phyloP scores from a whole-genome alignment of 2,797 vertebrate genomes.

The Eulemur mongoz region DNA sequence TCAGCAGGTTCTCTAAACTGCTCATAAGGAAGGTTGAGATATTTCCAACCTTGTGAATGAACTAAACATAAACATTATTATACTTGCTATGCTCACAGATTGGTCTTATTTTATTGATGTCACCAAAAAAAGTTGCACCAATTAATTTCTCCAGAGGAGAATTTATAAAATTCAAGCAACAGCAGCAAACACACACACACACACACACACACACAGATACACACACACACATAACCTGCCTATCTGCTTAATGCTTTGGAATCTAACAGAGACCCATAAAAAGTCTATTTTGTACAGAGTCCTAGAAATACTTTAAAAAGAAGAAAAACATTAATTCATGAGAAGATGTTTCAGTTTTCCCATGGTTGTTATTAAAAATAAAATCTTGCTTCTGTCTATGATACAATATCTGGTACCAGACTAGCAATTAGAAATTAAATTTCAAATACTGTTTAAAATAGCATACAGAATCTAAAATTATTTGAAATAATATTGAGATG shows the following conservation, averaged over 20 bases:
- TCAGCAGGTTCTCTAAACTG: not conserved
- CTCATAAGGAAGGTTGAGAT: not conserved
- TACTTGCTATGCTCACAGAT: not conserved
- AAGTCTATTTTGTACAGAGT: not conserved
- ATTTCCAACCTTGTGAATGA: not conserved
- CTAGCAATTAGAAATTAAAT: not conserved
- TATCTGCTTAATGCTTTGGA: not conserved
- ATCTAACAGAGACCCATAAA: not conserved
- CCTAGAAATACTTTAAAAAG: not conserved
- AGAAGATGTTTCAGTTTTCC: not conserved
- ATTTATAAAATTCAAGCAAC: constrained; percentile 14
- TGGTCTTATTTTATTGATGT: not conserved
- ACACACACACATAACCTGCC: not conserved
- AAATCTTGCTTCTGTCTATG: not conserved
- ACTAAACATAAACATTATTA: not conserved
- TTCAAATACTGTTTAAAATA: not conserved
- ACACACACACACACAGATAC: not conserved
- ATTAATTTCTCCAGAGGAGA: constrained; percentile 25
- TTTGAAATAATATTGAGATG: not conserved
- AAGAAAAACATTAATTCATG: constrained; percentile 22
- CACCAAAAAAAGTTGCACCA: not conserved
- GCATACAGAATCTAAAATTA: not conserved
- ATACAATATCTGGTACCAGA: not conserved
- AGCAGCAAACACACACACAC: not conserved
- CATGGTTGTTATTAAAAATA: constrained; percentile 21